Evolutionary conservation across 2,113 vertebrate genomes (phyloP).

Genomic region (Ammodytes marinus): DNA sequence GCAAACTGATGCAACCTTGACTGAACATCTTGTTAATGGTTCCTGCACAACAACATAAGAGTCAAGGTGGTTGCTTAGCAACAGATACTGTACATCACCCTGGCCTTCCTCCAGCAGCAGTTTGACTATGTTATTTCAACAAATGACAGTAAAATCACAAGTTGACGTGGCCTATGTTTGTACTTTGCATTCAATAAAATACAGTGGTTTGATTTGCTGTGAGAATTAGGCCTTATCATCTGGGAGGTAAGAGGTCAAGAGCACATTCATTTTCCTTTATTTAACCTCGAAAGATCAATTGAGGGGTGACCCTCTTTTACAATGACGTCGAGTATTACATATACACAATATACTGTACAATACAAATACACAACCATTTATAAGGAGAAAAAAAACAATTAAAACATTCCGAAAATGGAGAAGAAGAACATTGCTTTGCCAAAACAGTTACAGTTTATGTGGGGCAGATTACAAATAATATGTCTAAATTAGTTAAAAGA

Average conservation of each 20-base stretch:
- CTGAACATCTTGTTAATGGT: conserved; percentile 67
- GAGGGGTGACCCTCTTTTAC: too few relatives aligned
- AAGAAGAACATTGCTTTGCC: too few relatives aligned
- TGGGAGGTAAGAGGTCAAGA: conserved; percentile 24
- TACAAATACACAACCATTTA: too few relatives aligned
- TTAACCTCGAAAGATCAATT: too few relatives aligned
- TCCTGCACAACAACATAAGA: conserved; percentile 71
- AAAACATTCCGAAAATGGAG: too few relatives aligned
- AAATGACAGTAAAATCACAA: conserved; percentile 64
- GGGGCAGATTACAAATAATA: too few relatives aligned
- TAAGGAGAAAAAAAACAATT: too few relatives aligned
- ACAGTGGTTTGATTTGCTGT: neutral
- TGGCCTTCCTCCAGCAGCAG: conserved; percentile 69
- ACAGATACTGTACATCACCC: conserved; percentile 66
- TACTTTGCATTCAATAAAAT: conserved; percentile 17
- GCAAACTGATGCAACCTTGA: conserved; percentile 68
- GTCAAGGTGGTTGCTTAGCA: conserved; percentile 75
- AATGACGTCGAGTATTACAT: too few relatives aligned
- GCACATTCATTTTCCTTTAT: too few relatives aligned
- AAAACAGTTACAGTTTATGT: too few relatives aligned
- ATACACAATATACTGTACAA: too few relatives aligned
- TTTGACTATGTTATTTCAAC: conserved; percentile 69
- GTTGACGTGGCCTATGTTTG: conserved; percentile 45
- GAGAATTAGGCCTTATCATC: neutral
- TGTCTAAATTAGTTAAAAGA: too few relatives aligned